Percentiles rank a stretch among this genome's conserved stretches.
phyloP scores from a whole-genome alignment of 2,888 invertebrate genomes.

The Lasioglossum marginatum region DNA sequence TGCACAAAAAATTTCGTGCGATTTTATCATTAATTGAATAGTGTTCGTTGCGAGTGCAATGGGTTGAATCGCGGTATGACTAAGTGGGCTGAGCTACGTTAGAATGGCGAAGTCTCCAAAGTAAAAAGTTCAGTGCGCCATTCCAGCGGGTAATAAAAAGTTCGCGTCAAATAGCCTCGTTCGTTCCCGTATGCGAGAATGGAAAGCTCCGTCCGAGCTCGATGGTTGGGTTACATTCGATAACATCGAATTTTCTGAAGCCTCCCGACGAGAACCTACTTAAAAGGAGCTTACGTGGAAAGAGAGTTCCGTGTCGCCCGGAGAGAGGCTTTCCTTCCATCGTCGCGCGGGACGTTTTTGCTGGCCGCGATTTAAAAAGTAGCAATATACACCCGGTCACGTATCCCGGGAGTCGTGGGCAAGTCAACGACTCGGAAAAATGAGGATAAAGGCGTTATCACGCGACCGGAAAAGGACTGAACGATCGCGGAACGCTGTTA shows the following conservation, averaged over 20 bases:
- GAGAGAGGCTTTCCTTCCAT: constrained; percentile 15
- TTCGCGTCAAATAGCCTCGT: not conserved
- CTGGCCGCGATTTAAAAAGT: constrained; percentile 16
- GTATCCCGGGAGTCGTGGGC: not conserved
- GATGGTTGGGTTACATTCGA: constrained; percentile 36
- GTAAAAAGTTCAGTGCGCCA: constrained; percentile 1
- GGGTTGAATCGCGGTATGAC: not conserved
- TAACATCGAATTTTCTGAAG: constrained; percentile 29
- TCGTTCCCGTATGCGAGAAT: not conserved
- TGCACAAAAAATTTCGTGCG: not conserved
- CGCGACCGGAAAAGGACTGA: constrained; percentile 55
- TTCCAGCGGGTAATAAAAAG: not conserved
- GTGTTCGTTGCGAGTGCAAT: not conserved
- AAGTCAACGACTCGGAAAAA: constrained; percentile 44
- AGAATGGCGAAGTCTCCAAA: not conserved
- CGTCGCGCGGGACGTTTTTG: constrained; percentile 18
- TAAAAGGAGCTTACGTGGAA: constrained; percentile 5
- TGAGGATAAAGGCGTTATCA: constrained; percentile 53
- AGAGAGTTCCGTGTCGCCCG: constrained; percentile 21
- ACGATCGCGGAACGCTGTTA: constrained; percentile 62
- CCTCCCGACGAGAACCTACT: not conserved
- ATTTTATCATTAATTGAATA: constrained; percentile 1
- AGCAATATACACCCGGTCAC: constrained; percentile 30
- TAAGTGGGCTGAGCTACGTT: not conserved
- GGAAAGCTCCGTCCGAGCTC: not conserved